Evolutionary conservation across 2,888 invertebrate species (phyloP).

Genomic region (Kuschelorhynchus macadamiae): DNA sequence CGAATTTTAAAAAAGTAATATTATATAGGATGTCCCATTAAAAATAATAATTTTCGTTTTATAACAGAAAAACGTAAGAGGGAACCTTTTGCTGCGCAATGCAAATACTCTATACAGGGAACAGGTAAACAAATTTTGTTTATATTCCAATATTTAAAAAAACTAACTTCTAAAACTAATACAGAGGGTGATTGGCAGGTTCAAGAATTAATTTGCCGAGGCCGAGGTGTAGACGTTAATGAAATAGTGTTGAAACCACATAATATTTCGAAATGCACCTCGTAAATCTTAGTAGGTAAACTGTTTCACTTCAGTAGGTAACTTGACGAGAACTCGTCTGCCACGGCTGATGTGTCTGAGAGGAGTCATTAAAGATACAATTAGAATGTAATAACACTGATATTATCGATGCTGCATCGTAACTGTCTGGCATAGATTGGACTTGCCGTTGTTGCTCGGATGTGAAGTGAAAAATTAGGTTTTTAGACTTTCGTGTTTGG

Average conservation of each 20-base stretch:
- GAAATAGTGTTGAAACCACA: neutral
- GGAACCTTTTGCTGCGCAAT: no score
- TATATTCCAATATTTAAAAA: no score
- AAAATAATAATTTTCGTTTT: no score
- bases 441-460: constrained; percentile 3
- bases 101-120: no score
- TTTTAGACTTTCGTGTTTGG: constrained; percentile 2
- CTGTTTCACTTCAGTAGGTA: constrained; percentile 23
- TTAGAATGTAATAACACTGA: constrained; percentile 45
- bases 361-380: constrained; percentile 46
- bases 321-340: constrained; percentile 32
- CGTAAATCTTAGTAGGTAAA: constrained; percentile 41
- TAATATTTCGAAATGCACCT: constrained; percentile 13
- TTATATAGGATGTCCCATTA: no score
- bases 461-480: constrained; percentile 15
- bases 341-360: constrained; percentile 38
- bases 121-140: no score
- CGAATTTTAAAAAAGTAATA: no score
- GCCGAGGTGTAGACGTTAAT: no score
- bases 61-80: no score
- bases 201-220: no score
- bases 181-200: no score
- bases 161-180: no score
- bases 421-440: constrained; percentile 47
- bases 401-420: constrained; percentile 37